phyloP scores from a whole-genome alignment of 2,797 vertebrate genomes.

The Tauraco hartlaubi region DNA sequence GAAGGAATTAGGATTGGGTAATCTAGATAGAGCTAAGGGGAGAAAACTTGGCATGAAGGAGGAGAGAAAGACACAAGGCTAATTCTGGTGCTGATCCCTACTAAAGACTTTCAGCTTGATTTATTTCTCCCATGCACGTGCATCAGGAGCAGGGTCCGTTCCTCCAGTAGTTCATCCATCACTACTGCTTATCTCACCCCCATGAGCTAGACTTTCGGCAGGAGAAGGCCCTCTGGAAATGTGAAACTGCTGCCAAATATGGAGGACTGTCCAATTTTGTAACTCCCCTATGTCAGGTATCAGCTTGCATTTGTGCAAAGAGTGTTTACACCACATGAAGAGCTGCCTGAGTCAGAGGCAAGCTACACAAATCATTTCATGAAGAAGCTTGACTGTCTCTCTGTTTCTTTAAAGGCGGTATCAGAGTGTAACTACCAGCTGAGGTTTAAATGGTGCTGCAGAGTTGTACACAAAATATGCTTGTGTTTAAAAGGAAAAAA shows the following conservation, averaged over 20 bases:
- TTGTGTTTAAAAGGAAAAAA: not conserved
- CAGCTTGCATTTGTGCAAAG: not conserved
- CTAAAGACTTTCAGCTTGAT: not conserved
- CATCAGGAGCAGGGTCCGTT: not conserved
- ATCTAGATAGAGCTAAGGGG: not conserved
- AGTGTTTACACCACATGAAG: not conserved
- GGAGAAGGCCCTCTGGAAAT: not conserved
- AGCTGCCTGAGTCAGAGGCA: not conserved
- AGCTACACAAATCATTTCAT: not conserved
- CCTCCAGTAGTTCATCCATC: not conserved
- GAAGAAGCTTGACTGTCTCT: not conserved
- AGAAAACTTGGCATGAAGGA: not conserved
- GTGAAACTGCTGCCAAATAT: not conserved
- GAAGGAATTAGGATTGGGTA: not conserved
- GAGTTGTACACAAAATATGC: not conserved
- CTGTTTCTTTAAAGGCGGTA: not conserved
- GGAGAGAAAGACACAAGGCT: not conserved
- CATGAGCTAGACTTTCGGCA: conserved; percentile 18
- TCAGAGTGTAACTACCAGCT: not conserved
- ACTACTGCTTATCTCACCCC: conserved; percentile 3
- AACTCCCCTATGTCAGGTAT: not conserved
- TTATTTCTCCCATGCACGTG: not conserved
- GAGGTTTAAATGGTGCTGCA: not conserved
- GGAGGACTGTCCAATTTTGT: not conserved
- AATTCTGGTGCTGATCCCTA: not conserved